Conservation (phyloP, 2,797 vertebrate species). For the Lagocephalus sceleratus region DNA sequence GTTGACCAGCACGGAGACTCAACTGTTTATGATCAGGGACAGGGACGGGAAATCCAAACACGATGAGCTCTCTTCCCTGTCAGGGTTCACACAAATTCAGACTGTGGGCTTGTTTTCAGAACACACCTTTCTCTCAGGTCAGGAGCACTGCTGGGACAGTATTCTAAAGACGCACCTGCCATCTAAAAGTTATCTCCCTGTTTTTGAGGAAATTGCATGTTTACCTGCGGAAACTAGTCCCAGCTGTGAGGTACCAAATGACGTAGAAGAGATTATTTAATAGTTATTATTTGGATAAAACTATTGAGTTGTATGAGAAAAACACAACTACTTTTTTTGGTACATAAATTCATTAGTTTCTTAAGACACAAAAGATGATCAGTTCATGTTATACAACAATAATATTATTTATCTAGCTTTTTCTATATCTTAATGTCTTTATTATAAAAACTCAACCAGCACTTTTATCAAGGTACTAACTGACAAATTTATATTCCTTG, state of each 20-base stretch:
- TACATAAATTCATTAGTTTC: too few species aligned
- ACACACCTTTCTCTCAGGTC: constrained; percentile 18
- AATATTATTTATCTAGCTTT: too few species aligned
- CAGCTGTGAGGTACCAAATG: constrained; percentile 56
- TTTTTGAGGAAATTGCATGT: constrained; percentile 74
- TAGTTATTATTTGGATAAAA: not conserved
- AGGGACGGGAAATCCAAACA: too few species aligned
- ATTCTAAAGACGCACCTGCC: constrained; percentile 59
- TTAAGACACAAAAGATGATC: too few species aligned
- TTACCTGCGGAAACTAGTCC: constrained; percentile 41
- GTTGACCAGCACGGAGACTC: constrained; percentile 55
- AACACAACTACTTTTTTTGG: not conserved
- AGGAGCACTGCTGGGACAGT: constrained; percentile 45
- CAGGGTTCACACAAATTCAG: constrained; percentile 10
- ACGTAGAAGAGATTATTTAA: constrained; percentile 75
- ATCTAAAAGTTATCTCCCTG: constrained; percentile 62
- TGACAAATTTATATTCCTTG: too few species aligned
- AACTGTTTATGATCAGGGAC: constrained; percentile 38
- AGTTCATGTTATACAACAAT: too few species aligned
- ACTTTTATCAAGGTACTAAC: too few species aligned
- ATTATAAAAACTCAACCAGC: too few species aligned
- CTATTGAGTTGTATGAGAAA: not conserved
- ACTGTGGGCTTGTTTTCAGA: constrained; percentile 36
- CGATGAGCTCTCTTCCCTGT: constrained; percentile 22
- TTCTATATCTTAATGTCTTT: too few species aligned